Evolutionary conservation across 2,888 invertebrate species (phyloP), one percentile per base, ranked within the genome.

Genomic region (Petrolisthes cinctipes): DNA sequence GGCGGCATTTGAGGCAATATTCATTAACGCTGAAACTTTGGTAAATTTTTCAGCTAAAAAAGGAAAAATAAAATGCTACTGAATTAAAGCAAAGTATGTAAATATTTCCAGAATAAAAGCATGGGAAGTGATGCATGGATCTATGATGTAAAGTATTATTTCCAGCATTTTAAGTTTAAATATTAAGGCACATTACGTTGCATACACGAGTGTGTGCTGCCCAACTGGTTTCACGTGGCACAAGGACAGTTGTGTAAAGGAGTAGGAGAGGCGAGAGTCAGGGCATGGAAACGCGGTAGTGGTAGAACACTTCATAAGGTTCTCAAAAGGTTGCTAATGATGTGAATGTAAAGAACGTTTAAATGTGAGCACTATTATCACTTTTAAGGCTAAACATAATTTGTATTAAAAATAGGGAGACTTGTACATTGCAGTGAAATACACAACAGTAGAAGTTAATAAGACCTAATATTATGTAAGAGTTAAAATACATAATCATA

Each of bases 401-500:
- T n/a, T n/a, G 20, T 71, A 71, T 71, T n/a, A n/a, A n/a, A 71
- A 71, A 71, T 7, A 14, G 20, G 71, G 71, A n/a, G 20, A 71
- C n/a, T 71, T 71, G 71, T 71, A 71, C 71, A 71, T 71, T 71
- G 6, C 71, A n/a, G 7, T 17, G 20, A n/a, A 71, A 71, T n/a
- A n/a, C 71, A n/a, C 20, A 71, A 71, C 7, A 20, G 20, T n/a
- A 71, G 71, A n/a, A 71, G 71, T 71, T 71, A 71, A 71, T 71
- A 71, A n/a, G 9, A 71, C 71, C 71, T 71, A 71, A 71, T n/a
- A 71, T 61, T 71, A 71, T 71, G 71, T 71, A 71, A n/a, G 20
- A 20, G 71, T 71, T 71, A 71, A 71, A 71, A 71, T 71, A 71
- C 14, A n/a, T 71, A 71, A 71, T 14, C 6, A n/a, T 71, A 71